These are phyloP conservation scores for Drosophila lowei DNA, from an alignment of 1,140 invertebrate genomes.

Conservation along the genomic window DNA sequence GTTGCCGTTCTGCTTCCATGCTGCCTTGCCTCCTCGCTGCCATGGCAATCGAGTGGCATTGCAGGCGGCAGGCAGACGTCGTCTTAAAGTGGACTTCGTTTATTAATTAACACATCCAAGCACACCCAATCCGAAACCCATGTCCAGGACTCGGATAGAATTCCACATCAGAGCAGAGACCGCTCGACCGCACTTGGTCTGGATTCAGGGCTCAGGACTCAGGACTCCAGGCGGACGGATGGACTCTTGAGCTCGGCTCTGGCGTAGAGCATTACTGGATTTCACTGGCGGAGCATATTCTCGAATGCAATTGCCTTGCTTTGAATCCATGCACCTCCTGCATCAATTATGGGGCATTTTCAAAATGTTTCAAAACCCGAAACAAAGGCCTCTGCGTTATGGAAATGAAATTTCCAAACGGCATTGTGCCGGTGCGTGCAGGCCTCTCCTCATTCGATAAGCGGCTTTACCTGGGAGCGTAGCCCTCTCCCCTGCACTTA, in stretches of 20 bases:
- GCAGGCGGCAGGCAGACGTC: conserved; percentile 21
- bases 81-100: conserved; percentile 53
- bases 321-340: neutral
- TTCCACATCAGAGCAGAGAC: neutral
- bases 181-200: conserved; percentile 18
- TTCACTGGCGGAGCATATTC: neutral
- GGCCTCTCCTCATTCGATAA: too few species aligned
- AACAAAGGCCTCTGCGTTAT: conserved; percentile 19
- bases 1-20: conserved; percentile 18
- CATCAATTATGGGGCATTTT: conserved; percentile 26
- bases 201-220: too few species aligned
- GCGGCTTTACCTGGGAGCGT: too few species aligned
- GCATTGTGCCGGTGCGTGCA: too few species aligned
- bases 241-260: neutral
- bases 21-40: conserved; percentile 10
- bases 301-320: conserved; percentile 16
- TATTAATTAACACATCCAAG: conserved; percentile 59
- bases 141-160: conserved; percentile 1
- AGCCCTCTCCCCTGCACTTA: too few species aligned
- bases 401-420: too few species aligned
- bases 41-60: conserved; percentile 39
- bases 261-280: neutral
- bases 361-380: conserved; percentile 19
- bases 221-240: neutral
- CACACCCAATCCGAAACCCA: neutral